Conservation (phyloP, 2,888 invertebrate genomes). For the Clivina fossor region DNA sequence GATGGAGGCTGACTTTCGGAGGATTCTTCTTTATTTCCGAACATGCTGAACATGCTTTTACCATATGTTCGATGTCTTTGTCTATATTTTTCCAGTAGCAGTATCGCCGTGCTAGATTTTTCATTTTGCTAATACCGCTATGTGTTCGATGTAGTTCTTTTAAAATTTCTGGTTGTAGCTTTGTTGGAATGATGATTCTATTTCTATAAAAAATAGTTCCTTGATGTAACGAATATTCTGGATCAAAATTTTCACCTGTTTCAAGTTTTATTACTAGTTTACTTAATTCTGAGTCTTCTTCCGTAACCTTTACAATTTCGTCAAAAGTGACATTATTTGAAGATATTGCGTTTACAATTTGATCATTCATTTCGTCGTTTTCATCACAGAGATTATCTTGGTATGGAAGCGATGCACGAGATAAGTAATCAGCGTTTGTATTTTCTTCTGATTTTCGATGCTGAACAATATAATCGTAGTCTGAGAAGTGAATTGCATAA, state of each 20-base stretch:
- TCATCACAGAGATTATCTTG: too few relatives aligned
- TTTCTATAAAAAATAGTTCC: neutral
- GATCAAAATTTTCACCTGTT: neutral
- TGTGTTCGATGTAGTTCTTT: slow-evolving; percentile 42
- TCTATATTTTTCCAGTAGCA: slow-evolving; percentile 41
- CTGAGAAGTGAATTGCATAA: slow-evolving; percentile 1
- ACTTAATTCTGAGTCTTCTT: too few relatives aligned
- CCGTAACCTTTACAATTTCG: too few relatives aligned
- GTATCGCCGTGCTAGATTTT: slow-evolving; percentile 39
- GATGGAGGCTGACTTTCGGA: slow-evolving; percentile 40
- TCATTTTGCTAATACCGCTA: slow-evolving; percentile 41
- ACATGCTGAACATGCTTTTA: slow-evolving; percentile 39
- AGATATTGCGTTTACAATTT: too few relatives aligned
- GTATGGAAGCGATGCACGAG: neutral
- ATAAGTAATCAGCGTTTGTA: neutral
- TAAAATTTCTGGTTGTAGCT: slow-evolving; percentile 34
- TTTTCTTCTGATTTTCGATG: neutral
- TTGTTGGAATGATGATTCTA: slow-evolving; percentile 31
- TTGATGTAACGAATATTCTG: neutral
- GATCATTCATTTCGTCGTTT: too few relatives aligned
- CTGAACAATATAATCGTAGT: slow-evolving; percentile 1
- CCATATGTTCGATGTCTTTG: slow-evolving; percentile 40
- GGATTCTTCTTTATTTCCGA: slow-evolving; percentile 40
- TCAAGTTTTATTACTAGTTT: too few relatives aligned
- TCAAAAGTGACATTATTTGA: too few relatives aligned